A percentile compares a stretch with the other conserved stretches of the same genome.
These are phyloP conservation scores for Brachystomella parvula DNA, from an alignment of 1,140 invertebrate species.

Conservation along the genomic window DNA sequence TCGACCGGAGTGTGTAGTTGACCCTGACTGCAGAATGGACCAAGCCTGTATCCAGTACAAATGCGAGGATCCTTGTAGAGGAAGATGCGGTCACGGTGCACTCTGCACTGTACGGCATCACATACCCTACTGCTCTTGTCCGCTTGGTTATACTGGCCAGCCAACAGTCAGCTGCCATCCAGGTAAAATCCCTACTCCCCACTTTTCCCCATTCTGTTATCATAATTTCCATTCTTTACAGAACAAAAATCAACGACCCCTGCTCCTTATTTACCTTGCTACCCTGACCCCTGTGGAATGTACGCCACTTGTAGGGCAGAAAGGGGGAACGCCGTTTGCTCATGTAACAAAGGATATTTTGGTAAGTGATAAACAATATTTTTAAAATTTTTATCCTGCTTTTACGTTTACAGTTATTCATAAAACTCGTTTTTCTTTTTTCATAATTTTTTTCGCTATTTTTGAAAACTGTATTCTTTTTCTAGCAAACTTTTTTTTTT, in stretches of 20 bases:
- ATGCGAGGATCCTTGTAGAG: conserved; percentile 38
- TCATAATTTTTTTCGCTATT: not conserved
- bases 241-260: not conserved
- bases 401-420: too few relatives aligned
- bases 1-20: conserved; percentile 38
- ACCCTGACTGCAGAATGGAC: conserved; percentile 38
- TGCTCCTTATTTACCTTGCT: conserved; percentile 47
- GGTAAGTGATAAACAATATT: conserved; percentile 41
- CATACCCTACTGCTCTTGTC: conserved; percentile 41
- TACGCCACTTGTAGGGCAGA: conserved; percentile 46
- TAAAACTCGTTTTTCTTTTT: not conserved
- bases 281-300: conserved; percentile 66
- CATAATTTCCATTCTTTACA: too few relatives aligned
- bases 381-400: too few relatives aligned
- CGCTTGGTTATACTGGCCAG: conserved; percentile 47
- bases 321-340: conserved; percentile 47
- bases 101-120: conserved; percentile 38
- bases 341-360: conserved; percentile 57
- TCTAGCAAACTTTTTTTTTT: too few relatives aligned
- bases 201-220: too few relatives aligned
- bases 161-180: conserved; percentile 60
- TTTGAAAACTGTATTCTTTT: not conserved
- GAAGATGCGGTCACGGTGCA: conserved; percentile 42
- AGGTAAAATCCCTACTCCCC: conserved; percentile 15
- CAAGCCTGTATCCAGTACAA: conserved; percentile 40